Evolutionary conservation across 92 coral and sea anemone species (phyloP).

Genomic region (Porites lobata): DNA sequence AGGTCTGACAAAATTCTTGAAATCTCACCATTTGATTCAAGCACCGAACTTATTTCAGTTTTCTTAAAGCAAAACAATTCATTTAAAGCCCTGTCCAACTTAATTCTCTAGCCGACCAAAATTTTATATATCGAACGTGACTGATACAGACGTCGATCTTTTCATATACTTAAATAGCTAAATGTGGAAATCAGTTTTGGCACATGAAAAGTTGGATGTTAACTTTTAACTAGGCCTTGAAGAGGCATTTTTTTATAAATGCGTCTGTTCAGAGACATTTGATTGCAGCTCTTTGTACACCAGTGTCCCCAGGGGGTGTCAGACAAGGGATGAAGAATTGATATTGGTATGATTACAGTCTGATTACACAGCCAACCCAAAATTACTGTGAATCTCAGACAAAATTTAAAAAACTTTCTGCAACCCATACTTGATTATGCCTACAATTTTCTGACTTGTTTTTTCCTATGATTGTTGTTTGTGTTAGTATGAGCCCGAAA

Average conservation of each 20-base stretch:
- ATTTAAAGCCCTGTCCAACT: too few species aligned
- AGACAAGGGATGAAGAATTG: too few species aligned
- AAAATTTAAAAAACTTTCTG: slow-evolving; percentile 6
- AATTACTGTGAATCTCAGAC: slow-evolving; percentile 23
- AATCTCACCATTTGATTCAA: slow-evolving; percentile 6
- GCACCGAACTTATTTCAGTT: background rate
- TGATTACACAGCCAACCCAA: background rate
- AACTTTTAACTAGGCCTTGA: too few species aligned
- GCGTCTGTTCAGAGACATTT: too few species aligned
- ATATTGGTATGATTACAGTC: too few species aligned
- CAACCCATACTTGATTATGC: slow-evolving; percentile 22
- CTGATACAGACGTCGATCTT: background rate
- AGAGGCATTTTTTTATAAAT: too few species aligned
- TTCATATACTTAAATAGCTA: background rate
- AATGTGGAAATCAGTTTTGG: too few species aligned
- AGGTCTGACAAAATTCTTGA: slow-evolving; percentile 28
- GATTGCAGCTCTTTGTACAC: too few species aligned
- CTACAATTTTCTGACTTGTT: slow-evolving; percentile 12
- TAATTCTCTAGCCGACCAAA: too few species aligned
- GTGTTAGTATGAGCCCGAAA: background rate
- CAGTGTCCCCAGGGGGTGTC: too few species aligned
- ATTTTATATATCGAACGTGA: background rate
- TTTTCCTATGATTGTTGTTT: slow-evolving; percentile 1
- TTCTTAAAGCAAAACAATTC: too few species aligned
- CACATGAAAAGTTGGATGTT: too few species aligned